phyloP scores from a whole-genome alignment of 2,113 vertebrate genomes.

The Trichomycterus rosablanca region DNA sequence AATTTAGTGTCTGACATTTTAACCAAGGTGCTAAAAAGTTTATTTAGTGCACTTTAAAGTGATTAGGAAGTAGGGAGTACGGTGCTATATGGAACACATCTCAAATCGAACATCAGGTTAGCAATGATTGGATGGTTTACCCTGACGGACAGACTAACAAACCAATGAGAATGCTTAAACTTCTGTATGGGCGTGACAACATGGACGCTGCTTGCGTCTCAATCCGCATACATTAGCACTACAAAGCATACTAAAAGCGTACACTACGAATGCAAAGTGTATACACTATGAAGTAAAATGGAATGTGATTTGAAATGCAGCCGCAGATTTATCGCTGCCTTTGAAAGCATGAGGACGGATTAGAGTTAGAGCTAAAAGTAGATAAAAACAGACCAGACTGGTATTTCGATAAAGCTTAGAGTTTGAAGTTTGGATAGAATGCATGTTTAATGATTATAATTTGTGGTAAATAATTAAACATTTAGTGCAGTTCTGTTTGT shows the following conservation, averaged over 20 bases:
- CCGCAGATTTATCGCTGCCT: background rate
- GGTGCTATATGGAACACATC: background rate
- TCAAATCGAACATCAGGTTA: background rate
- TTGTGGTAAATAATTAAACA: too few species aligned
- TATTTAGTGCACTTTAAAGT: background rate
- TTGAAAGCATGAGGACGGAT: constrained; percentile 13
- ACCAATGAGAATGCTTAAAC: constrained; percentile 3
- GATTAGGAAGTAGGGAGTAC: background rate
- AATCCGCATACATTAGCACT: background rate
- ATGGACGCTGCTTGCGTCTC: background rate
- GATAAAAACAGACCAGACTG: background rate
- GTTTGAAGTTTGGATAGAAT: background rate
- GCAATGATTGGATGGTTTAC: background rate
- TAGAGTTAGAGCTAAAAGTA: background rate
- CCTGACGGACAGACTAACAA: background rate
- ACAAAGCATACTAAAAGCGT: background rate
- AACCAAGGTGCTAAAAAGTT: too few species aligned
- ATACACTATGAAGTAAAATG: background rate
- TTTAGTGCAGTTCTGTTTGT: background rate
- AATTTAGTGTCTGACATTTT: too few species aligned
- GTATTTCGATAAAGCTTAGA: background rate
- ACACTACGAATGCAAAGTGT: background rate
- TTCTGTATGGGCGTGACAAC: background rate
- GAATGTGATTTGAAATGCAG: background rate
- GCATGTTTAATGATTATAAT: background rate